Evolutionary conservation across 92 coral and sea anemone species (phyloP), one percentile per base, ranked within the genome.

Genomic region (Phenganax marumi): DNA sequence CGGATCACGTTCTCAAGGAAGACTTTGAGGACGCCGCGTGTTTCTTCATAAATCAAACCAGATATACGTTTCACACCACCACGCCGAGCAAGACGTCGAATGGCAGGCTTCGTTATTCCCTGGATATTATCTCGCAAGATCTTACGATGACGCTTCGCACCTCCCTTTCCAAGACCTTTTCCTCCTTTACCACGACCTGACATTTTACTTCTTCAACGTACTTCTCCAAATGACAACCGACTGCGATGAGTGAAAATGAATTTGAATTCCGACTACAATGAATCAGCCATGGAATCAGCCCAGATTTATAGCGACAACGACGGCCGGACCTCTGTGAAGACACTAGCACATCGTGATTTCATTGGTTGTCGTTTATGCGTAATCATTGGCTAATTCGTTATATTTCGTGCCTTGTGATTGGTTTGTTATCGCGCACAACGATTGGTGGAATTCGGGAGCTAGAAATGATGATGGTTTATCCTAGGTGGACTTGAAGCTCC

Each of bases 171-270:
- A 52, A 92, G 88, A 84, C 97, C 93, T 88, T 92, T 90, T 72
- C 97, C 93, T 88, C 93, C 97, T 86, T 90, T 92, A 58, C 97
- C 97, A 73, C 97, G 90, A 68, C 97, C 93, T 77, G 97, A 91
- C 93, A 90, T 91, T 4, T 66, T 66, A 8, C n/a, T 21, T 24
- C 25, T 33, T 47, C 26, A 6, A 12, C 72, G 13, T 66, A 1
- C 43, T 33, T 33, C 43, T 33, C 5, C 43, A 5, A 33, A 1
- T 33, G 43, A 33, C 43, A 33, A 33, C 43, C n/a, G n/a, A n/a
- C n/a, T n/a, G n/a, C n/a, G n/a, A n/a, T n/a, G n/a, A n/a, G n/a
- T n/a, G n/a, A n/a, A n/a, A n/a, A n/a, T n/a, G n/a, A n/a, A n/a
- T n/a, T 17, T 64, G 46, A 64, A 8, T 48, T 64, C 33, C 12